A percentile compares a stretch with the other conserved stretches of the same genome.
Conservation (phyloP, 2,113 vertebrate genomes). For the Pavo muticus region DNA sequence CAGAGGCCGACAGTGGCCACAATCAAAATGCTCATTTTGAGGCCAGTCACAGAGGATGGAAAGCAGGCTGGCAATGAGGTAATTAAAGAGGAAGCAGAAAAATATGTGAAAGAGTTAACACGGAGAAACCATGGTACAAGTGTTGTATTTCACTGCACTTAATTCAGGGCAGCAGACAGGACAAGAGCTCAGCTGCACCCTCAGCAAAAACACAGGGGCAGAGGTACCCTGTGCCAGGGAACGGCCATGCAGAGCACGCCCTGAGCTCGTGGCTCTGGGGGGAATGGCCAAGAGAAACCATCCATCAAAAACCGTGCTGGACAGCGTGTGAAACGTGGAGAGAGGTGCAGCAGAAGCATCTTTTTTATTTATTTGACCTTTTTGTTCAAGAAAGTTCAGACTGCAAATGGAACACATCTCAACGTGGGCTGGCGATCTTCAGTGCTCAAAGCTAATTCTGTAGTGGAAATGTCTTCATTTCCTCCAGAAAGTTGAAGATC, state of each 20-base stretch:
- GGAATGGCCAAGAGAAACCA: too few species aligned
- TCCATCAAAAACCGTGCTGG: too few species aligned
- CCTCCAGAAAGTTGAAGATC: background rate
- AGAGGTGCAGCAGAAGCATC: background rate
- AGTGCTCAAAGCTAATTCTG: background rate
- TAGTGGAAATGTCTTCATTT: background rate
- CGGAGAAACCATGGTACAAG: background rate
- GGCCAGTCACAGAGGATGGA: background rate
- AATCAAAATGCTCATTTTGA: background rate
- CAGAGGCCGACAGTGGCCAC: fast-evolving
- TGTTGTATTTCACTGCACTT: background rate
- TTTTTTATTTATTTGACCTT: background rate
- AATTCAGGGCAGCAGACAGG: background rate
- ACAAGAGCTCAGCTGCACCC: background rate
- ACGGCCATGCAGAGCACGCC: too few species aligned
- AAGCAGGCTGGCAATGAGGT: background rate
- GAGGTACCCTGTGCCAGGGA: background rate
- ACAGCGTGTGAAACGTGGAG: background rate
- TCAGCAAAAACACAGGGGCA: background rate
- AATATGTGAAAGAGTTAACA: background rate
- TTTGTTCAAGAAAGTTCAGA: conserved; percentile 49
- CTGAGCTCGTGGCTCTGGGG: background rate
- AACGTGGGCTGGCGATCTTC: background rate
- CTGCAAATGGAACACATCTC: background rate
- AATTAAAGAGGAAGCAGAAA: background rate